Base-by-base conservation (phyloP, 2,797 vertebrate species). In the Danio aesculapii region DNA sequence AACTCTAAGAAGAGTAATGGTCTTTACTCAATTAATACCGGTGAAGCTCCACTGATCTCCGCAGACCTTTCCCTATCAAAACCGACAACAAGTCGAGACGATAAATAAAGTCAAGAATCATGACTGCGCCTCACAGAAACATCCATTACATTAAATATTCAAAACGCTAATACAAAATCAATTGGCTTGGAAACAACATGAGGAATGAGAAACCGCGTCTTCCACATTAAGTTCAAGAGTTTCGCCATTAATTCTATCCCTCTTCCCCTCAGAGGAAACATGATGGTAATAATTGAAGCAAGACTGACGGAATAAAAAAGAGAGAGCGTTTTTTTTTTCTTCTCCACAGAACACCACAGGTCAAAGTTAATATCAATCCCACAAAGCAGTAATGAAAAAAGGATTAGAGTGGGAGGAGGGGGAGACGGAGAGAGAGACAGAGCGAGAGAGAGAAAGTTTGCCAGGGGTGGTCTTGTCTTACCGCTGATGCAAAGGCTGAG, bases 401-500 rank as follows among this genome's bases (percentile, higher is more conserved):
- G 69, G 70, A 58, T 74, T 72, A 55, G 19, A 68, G 80, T 43
- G 17, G 62, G 55, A 55, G 53, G 61, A 59, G 72, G 19, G 50
- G 53, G 57, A 73, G 49, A 61, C 44, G 21, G 61, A 72, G 49
- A 63, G 68, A 58, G 41, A 21, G 62, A 77, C 53, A 64, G 49
- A 66, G n/a, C 59, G 43, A 59, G 75, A 82, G 72, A 83, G 46
- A 83, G 43, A 83, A 86, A 86, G 84, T 85, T 86, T 86, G 81
- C 53, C 71, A 67, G 19, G 53, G 71, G 71, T 76, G 58, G 63
- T 30, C 30, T 30, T 30, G 67, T 87, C 96, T 96, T 94, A 96
- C 96, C 96, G 17, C 92, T 66, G 2, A 95, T 93, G 89, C 95
- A 96, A 87, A 96, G 93, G 86, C 93, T 94, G 86, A 97, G 92